Percentiles rank a stretch among this genome's conserved stretches.
Evolutionary conservation across 2,113 vertebrate genomes (phyloP).

Genomic region (Amazona guildingii): DNA sequence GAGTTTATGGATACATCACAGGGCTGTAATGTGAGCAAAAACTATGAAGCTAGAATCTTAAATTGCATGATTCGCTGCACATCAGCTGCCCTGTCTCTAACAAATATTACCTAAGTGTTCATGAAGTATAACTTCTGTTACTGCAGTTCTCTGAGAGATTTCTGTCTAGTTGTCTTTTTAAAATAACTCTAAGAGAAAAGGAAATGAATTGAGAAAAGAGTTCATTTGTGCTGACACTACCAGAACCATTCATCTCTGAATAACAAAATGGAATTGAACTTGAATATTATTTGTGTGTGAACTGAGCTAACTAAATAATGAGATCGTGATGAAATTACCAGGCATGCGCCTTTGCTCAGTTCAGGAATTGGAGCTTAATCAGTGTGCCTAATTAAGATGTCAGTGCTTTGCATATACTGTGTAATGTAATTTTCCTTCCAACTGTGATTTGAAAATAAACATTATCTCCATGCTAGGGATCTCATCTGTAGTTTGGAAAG

Average conservation of each 20-base stretch:
- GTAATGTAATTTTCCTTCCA: not conserved
- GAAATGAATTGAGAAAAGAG: not conserved
- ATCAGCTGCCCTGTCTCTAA: not conserved
- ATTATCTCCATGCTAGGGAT: not conserved
- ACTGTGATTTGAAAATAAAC: not conserved
- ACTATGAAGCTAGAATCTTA: not conserved
- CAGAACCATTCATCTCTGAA: not conserved
- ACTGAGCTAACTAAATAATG: not conserved
- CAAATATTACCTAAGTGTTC: not conserved
- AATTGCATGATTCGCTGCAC: not conserved
- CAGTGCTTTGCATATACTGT: not conserved
- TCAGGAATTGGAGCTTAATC: not conserved
- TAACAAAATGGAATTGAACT: not conserved
- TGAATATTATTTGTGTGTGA: not conserved
- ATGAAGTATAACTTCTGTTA: not conserved
- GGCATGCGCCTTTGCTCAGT: not conserved
- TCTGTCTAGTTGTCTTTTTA: not conserved
- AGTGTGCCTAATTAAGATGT: not conserved
- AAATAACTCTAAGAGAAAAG: not conserved
- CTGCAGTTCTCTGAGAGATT: not conserved
- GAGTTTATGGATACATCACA: not conserved
- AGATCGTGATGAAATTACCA: not conserved
- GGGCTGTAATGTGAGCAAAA: not conserved
- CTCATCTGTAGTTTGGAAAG: not conserved
- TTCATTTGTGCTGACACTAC: not conserved